These are phyloP conservation scores for Corythornis cristatus DNA, from an alignment of 2,113 vertebrate genomes.

Conservation along the genomic window DNA sequence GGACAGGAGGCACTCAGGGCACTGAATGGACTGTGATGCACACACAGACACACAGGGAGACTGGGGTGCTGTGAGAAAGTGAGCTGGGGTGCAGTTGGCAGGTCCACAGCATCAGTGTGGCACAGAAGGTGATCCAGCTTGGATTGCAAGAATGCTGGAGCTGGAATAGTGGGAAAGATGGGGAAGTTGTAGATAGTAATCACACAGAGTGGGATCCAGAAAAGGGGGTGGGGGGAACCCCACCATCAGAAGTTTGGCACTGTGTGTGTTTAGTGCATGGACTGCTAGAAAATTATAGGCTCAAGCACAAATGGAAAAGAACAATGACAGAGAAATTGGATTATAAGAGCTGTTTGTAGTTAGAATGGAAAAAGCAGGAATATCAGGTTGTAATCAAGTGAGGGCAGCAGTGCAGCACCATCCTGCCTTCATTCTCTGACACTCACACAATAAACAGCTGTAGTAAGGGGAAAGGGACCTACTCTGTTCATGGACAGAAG, in stretches of 20 bases:
- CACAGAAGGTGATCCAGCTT: neutral
- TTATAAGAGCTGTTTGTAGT: neutral
- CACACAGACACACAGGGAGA: neutral
- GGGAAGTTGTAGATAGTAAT: neutral
- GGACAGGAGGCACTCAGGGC: neutral
- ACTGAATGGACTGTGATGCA: neutral
- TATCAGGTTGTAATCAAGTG: fast-evolving
- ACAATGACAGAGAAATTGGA: neutral
- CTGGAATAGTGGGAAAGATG: neutral
- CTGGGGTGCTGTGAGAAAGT: neutral
- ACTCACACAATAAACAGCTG: fast-evolving
- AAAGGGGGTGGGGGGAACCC: fast-evolving
- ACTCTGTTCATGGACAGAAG: neutral
- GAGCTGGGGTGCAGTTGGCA: neutral
- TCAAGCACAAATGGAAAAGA: neutral
- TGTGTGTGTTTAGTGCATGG: fast-evolving
- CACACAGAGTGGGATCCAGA: neutral
- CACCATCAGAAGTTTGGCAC: neutral
- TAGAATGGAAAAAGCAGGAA: neutral
- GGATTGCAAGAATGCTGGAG: neutral
- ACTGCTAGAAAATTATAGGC: neutral
- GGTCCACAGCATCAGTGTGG: neutral
- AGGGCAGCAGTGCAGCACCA: neutral
- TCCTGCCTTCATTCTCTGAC: neutral
- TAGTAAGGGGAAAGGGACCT: neutral